Percentiles rank a stretch among this genome's conserved stretches.
These are phyloP conservation scores for Reinhardtius hippoglossoides DNA, from an alignment of 2,113 vertebrate species.

Conservation along the genomic window DNA sequence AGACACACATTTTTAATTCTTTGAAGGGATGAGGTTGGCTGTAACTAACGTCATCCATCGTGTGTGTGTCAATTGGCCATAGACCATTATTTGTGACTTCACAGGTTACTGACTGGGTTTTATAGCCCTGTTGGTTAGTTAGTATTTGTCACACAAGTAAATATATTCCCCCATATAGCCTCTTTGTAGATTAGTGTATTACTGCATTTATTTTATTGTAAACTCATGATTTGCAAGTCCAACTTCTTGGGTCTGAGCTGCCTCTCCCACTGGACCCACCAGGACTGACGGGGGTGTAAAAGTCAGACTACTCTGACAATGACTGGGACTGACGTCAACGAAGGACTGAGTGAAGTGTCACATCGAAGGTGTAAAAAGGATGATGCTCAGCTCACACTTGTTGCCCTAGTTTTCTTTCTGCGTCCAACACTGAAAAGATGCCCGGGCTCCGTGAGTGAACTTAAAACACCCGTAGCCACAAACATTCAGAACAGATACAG, in stretches of 20 bases:
- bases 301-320: slow-evolving; percentile 70
- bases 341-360: slow-evolving; percentile 66
- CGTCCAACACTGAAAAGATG: not conserved
- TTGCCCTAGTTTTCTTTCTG: slow-evolving; percentile 17
- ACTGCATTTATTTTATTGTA: not conserved
- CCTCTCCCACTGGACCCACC: slow-evolving; percentile 30
- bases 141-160: not conserved
- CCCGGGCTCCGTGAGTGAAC: not conserved
- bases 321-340: slow-evolving; percentile 79
- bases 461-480: not conserved
- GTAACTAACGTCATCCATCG: no score
- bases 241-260: slow-evolving; percentile 9
- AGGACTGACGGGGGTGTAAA: slow-evolving; percentile 51
- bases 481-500: not conserved
- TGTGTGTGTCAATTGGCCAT: not conserved
- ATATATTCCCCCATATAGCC: not conserved
- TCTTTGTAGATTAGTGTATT: not conserved
- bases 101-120: no score
- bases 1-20: no score
- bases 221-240: not conserved
- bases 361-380: slow-evolving; percentile 45
- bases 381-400: slow-evolving; percentile 28
- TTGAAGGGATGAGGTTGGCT: no score
- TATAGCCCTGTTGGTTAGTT: not conserved
- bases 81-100: no score